These are phyloP conservation scores for Coptotermes formosanus DNA, from an alignment of 1,140 invertebrate genomes.

Conservation along the genomic window DNA sequence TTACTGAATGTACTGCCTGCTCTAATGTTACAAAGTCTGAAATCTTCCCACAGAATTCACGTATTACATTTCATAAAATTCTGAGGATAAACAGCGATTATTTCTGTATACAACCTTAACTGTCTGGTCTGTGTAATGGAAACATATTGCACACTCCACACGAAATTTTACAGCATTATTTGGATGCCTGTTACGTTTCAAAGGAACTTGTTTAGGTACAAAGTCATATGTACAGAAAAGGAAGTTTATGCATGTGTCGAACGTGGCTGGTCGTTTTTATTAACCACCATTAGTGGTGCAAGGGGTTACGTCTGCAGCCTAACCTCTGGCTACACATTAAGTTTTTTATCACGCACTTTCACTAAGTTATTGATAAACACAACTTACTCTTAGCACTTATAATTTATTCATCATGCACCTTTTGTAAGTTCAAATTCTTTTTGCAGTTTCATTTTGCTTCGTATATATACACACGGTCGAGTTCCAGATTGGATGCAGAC, in stretches of 20 bases:
- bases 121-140: too few species aligned
- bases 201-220: too few species aligned
- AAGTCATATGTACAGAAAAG: neutral
- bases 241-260: neutral
- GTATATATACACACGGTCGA: neutral
- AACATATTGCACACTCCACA: too few species aligned
- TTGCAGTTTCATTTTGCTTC: neutral
- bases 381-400: neutral
- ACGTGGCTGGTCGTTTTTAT: neutral
- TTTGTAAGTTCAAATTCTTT: neutral
- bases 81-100: too few species aligned
- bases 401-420: neutral
- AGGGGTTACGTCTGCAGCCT: neutral
- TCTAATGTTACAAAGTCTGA: too few species aligned
- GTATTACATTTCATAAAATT: too few species aligned
- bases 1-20: too few species aligned
- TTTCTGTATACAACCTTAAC: too few species aligned
- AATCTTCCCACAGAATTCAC: too few species aligned
- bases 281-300: neutral
- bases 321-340: neutral
- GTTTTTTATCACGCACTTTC: neutral
- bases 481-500: neutral
- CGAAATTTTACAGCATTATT: too few species aligned
- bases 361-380: constrained; percentile 6
- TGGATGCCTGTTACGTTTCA: too few species aligned